phyloP scores from a whole-genome alignment of 2,113 vertebrate species.

The Orientallactaga bullata region DNA sequence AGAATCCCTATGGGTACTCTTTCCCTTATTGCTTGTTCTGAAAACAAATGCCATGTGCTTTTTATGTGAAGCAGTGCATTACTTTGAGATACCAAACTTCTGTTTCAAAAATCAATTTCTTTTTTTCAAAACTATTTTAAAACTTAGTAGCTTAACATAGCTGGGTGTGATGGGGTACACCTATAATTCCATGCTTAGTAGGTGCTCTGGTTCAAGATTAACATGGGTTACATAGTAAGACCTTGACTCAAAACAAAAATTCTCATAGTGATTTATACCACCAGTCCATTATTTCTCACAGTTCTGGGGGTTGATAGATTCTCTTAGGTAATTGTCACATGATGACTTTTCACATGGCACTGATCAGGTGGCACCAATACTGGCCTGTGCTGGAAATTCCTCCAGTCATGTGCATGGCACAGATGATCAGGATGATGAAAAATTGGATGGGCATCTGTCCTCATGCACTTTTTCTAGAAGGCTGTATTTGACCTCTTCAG shows the following conservation, averaged over 20 bases:
- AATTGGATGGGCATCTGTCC: not conserved
- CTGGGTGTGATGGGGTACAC: not conserved
- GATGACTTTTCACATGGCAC: not conserved
- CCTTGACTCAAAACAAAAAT: not conserved
- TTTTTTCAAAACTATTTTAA: constrained; percentile 40
- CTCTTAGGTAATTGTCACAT: not conserved
- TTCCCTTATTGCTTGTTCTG: not conserved
- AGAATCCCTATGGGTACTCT: constrained; percentile 43
- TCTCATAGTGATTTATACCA: not conserved
- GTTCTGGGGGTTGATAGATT: not conserved
- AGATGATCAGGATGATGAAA: not conserved
- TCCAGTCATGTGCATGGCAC: too few relatives aligned
- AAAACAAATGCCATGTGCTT: constrained; percentile 52
- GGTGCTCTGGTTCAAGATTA: not conserved
- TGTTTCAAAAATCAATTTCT: constrained; percentile 27
- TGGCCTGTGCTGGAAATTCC: not conserved
- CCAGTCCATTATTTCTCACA: not conserved
- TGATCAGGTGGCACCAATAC: not conserved
- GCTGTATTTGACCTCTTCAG: not conserved
- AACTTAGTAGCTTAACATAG: not conserved
- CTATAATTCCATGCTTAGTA: not conserved
- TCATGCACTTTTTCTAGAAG: not conserved
- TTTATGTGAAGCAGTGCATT: constrained; percentile 45
- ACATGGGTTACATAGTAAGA: not conserved
- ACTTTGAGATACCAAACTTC: constrained; percentile 20